These are phyloP conservation scores for Danio kyathit DNA, from an alignment of 2,797 vertebrate species.

Conservation along the genomic window DNA sequence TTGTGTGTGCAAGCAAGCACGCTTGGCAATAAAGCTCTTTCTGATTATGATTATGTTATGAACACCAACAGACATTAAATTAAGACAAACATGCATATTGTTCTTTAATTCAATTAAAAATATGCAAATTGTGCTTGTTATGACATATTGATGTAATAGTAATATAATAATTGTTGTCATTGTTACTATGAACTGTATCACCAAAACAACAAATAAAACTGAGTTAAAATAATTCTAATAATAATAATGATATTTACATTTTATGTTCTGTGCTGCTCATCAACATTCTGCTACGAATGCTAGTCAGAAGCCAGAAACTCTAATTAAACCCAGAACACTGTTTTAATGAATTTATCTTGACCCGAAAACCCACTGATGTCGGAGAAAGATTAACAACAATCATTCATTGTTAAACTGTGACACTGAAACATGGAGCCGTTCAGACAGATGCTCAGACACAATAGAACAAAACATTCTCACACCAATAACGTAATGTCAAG, in stretches of 20 bases:
- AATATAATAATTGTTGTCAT: too few relatives aligned
- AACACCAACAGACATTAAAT: too few relatives aligned
- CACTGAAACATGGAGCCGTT: neutral
- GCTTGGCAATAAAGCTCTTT: too few relatives aligned
- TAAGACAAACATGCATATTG: too few relatives aligned
- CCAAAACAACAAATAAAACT: too few relatives aligned
- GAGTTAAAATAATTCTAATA: too few relatives aligned
- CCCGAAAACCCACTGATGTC: neutral
- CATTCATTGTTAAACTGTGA: neutral
- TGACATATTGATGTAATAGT: too few relatives aligned
- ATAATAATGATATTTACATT: neutral
- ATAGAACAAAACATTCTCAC: neutral
- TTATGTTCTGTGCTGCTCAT: neutral
- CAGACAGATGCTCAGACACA: conserved; percentile 1
- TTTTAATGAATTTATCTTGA: neutral
- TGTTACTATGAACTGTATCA: too few relatives aligned
- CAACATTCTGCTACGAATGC: neutral
- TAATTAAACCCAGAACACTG: neutral
- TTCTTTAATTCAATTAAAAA: too few relatives aligned
- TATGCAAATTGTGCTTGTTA: too few relatives aligned
- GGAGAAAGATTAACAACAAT: neutral
- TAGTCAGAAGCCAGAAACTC: neutral
- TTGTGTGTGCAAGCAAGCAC: too few relatives aligned
- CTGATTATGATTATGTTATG: too few relatives aligned
- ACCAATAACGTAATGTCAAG: neutral